A percentile compares a stretch with the other conserved stretches of the same genome.
phyloP scores from a whole-genome alignment of 1,140 invertebrate genomes.

The Drosophila kepulauana region DNA sequence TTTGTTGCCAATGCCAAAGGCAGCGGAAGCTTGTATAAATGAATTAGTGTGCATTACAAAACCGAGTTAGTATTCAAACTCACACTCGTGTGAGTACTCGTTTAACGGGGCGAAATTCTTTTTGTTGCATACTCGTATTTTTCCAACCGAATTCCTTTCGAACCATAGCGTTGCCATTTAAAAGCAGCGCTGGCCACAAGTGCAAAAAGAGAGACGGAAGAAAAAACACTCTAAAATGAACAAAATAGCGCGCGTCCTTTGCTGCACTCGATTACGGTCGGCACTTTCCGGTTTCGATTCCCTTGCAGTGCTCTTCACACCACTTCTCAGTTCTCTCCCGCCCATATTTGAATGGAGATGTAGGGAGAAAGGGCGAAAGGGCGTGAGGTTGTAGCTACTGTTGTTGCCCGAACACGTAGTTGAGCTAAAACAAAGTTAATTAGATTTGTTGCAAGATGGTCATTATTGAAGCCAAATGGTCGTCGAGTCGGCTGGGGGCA shows the following conservation, averaged over 20 bases:
- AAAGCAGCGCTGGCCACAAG: conserved; percentile 34
- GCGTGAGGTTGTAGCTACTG: conserved; percentile 26
- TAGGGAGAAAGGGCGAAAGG: background rate
- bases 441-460: conserved; percentile 80
- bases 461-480: conserved; percentile 64
- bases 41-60: conserved; percentile 23
- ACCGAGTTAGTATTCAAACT: background rate
- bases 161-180: conserved; percentile 41
- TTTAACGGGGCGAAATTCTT: conserved; percentile 30
- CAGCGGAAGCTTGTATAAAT: background rate
- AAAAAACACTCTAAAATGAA: conserved; percentile 42
- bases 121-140: conserved; percentile 52
- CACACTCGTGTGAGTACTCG: conserved; percentile 5
- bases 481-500: conserved; percentile 6
- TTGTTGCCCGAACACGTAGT: conserved; percentile 70
- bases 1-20: conserved; percentile 46
- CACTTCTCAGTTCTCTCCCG: no score
- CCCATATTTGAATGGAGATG: conserved; percentile 5
- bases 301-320: conserved; percentile 12
- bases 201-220: background rate
- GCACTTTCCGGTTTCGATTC: conserved; percentile 64
- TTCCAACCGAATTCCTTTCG: conserved; percentile 69
- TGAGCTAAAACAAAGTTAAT: conserved; percentile 80
- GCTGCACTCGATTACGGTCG: conserved; percentile 75
- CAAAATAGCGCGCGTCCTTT: conserved; percentile 64